These are phyloP conservation scores for Hylyphantes graminicola DNA, from an alignment of 1,140 invertebrate genomes.

Conservation along the genomic window DNA sequence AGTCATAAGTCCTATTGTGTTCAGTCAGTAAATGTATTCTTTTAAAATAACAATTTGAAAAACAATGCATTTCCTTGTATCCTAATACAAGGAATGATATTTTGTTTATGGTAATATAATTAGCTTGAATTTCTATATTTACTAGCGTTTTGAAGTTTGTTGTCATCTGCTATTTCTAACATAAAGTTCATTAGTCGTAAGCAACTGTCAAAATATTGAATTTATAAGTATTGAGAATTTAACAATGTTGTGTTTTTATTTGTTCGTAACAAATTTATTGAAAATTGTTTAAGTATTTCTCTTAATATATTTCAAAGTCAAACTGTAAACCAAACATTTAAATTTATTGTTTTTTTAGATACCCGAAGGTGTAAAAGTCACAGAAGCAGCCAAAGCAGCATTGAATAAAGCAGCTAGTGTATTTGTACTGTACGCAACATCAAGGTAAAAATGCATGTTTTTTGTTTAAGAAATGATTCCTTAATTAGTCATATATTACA, in stretches of 20 bases:
- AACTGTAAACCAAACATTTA: background rate
- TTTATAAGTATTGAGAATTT: too few species aligned
- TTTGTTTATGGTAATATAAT: too few species aligned
- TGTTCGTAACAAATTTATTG: too few species aligned
- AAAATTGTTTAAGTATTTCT: too few species aligned
- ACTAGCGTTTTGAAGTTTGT: background rate
- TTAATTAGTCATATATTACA: background rate
- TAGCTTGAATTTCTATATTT: background rate
- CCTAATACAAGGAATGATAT: too few species aligned
- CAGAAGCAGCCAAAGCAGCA: slow-evolving; percentile 68
- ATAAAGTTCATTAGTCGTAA: background rate
- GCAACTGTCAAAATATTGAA: background rate
- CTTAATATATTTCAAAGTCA: background rate
- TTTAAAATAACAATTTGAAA: too few species aligned
- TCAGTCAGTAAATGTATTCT: too few species aligned
- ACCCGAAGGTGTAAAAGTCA: slow-evolving; percentile 66
- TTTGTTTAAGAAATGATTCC: background rate
- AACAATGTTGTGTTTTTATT: too few species aligned
- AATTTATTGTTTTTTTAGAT: slow-evolving; percentile 44
- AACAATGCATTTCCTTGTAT: too few species aligned
- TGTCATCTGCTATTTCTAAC: background rate
- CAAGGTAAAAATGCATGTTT: slow-evolving; percentile 61
- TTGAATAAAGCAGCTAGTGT: slow-evolving; percentile 69
- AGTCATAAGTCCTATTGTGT: too few species aligned
- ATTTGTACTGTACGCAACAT: slow-evolving; percentile 70